phyloP scores from a whole-genome alignment of 2,797 vertebrate genomes.

The Eulemur coronatus region DNA sequence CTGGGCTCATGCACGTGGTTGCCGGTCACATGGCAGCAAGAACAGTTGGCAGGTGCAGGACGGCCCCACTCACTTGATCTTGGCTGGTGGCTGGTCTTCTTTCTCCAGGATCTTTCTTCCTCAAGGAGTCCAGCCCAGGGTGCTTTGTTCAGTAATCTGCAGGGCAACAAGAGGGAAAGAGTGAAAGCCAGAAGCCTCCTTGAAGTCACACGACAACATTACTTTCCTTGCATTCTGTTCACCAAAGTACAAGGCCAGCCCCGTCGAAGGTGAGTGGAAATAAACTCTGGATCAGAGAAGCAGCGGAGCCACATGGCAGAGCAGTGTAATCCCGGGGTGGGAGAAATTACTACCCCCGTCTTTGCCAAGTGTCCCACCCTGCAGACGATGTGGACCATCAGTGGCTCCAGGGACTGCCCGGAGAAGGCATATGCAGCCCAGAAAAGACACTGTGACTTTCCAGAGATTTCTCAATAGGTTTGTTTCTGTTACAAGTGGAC shows the following conservation, averaged over 20 bases:
- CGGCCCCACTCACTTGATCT: not conserved
- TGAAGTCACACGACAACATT: not conserved
- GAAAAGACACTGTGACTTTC: not conserved
- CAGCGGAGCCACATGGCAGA: not conserved
- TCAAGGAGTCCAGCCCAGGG: not conserved
- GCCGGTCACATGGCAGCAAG: not conserved
- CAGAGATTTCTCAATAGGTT: not conserved
- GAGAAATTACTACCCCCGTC: fast-evolving
- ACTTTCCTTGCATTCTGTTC: not conserved
- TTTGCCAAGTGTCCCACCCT: too few relatives aligned
- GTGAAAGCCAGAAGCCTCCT: not conserved
- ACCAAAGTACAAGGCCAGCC: too few relatives aligned
- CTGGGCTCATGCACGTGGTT: fast-evolving
- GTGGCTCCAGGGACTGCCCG: not conserved
- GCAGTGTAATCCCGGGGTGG: not conserved
- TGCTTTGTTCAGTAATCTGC: not conserved
- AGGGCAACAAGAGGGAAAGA: not conserved
- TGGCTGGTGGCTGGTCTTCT: not conserved
- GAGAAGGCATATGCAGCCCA: not conserved
- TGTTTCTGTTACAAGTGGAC: not conserved
- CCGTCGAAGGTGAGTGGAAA: not conserved
- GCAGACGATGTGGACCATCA: fast-evolving
- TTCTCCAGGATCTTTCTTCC: not conserved
- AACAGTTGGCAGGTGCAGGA: not conserved
- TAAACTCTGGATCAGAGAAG: not conserved